phyloP scores from a whole-genome alignment of 2,797 vertebrate species.

The Myripristis jacobus region DNA sequence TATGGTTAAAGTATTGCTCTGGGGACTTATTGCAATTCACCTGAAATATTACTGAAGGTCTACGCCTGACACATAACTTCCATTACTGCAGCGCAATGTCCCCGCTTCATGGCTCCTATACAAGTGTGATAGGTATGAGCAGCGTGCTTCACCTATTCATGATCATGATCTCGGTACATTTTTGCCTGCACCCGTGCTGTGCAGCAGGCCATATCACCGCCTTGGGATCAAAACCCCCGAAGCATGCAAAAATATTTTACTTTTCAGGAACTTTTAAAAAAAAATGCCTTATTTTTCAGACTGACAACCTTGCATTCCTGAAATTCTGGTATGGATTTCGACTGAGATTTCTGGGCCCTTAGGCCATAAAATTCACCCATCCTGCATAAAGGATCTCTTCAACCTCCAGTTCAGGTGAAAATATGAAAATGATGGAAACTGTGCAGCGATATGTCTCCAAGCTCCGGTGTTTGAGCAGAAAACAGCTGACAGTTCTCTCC shows the following conservation, averaged over 20 bases:
- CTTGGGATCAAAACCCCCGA: background rate
- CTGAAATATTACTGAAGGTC: slow-evolving; percentile 41
- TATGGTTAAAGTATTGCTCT: slow-evolving; percentile 20
- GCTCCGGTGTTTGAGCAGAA: slow-evolving; percentile 31
- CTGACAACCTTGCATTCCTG: background rate
- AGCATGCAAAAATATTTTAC: slow-evolving; percentile 4
- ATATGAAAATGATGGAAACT: slow-evolving; percentile 34
- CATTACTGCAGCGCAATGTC: slow-evolving; percentile 7
- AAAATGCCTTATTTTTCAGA: background rate
- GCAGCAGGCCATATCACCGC: too few relatives aligned
- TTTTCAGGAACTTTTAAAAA: slow-evolving; percentile 3
- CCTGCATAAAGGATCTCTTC: slow-evolving; percentile 12
- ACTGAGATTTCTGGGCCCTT: background rate
- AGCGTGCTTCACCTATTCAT: slow-evolving; percentile 11
- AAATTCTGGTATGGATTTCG: background rate
- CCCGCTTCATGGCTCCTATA: too few relatives aligned
- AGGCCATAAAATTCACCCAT: slow-evolving; percentile 18
- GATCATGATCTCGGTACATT: too few relatives aligned
- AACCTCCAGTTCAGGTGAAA: slow-evolving; percentile 25
- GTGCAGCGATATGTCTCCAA: slow-evolving; percentile 25
- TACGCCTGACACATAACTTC: slow-evolving; percentile 37
- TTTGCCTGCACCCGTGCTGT: too few relatives aligned
- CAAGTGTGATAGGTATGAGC: slow-evolving; percentile 6
- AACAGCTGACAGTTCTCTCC: slow-evolving; percentile 25
- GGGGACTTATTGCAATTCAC: slow-evolving; percentile 35